phyloP scores from a whole-genome alignment of 2,888 invertebrate genomes.

The Melitaea athalia region DNA sequence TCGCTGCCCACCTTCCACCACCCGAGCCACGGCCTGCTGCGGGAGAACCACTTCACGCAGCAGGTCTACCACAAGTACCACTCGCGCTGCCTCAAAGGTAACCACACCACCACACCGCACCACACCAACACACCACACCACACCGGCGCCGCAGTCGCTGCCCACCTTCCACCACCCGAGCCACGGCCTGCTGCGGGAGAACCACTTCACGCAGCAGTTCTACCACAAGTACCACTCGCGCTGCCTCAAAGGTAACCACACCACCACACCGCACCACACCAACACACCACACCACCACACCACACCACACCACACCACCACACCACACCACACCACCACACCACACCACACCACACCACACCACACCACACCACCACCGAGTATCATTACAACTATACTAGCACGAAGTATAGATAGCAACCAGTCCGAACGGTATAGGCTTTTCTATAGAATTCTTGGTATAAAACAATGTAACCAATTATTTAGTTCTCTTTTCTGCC shows the following conservation, averaged over 20 bases:
- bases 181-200: slow-evolving; percentile 95
- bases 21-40: slow-evolving; percentile 96
- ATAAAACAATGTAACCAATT: no score
- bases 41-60: slow-evolving; percentile 98
- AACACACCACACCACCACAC: background rate
- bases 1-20: slow-evolving; percentile 96
- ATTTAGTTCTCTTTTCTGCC: no score
- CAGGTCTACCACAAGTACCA: slow-evolving; percentile 98
- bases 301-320: background rate
- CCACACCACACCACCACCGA: no score
- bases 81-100: slow-evolving; percentile 95
- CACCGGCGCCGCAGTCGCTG: slow-evolving; percentile 90
- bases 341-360: no score
- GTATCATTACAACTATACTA: no score
- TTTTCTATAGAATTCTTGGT: no score
- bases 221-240: slow-evolving; percentile 98
- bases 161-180: slow-evolving; percentile 98
- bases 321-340: background rate
- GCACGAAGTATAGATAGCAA: no score
- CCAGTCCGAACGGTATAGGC: no score
- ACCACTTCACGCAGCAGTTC: slow-evolving; percentile 98
- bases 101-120: background rate
- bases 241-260: slow-evolving; percentile 91
- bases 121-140: no score
- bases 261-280: no score